phyloP scores from a whole-genome alignment of 2,113 vertebrate species.

The Anarhynchus alexandrinus region DNA sequence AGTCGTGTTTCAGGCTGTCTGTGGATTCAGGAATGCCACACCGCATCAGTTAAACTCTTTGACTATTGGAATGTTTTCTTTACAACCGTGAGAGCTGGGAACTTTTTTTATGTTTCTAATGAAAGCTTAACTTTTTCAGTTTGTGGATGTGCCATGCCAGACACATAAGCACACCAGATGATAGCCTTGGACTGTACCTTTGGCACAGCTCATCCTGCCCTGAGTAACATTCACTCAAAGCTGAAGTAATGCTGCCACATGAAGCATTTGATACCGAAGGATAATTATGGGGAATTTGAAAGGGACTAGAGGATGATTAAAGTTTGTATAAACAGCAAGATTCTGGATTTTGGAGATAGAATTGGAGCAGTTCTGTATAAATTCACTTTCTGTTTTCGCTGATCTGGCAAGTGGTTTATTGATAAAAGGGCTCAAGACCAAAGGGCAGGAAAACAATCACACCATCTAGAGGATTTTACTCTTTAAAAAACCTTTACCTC shows the following conservation, averaged over 20 bases:
- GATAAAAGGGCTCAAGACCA: neutral
- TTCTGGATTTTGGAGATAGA: conserved; percentile 5
- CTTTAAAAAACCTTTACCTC: neutral
- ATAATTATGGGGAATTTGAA: conserved; percentile 34
- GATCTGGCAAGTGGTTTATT: neutral
- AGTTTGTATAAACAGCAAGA: conserved; percentile 22
- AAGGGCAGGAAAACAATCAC: neutral
- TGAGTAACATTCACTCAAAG: neutral
- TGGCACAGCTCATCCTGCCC: conserved; percentile 8
- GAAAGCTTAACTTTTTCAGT: conserved; percentile 1
- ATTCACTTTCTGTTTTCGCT: conserved; percentile 2
- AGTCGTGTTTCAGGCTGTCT: neutral
- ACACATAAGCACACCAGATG: neutral
- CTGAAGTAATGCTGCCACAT: conserved; percentile 38
- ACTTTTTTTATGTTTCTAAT: neutral
- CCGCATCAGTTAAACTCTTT: neutral
- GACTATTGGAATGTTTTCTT: conserved; percentile 8
- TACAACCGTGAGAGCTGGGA: neutral
- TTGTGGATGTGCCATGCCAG: conserved; percentile 1
- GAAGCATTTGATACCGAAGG: neutral
- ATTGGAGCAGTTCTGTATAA: conserved; percentile 2
- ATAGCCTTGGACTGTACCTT: conserved; percentile 36
- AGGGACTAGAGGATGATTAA: conserved; percentile 15
- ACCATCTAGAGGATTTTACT: neutral
- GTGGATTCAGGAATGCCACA: neutral